phyloP scores from a whole-genome alignment of 2,797 vertebrate species.

The Periophthalmus magnuspinnatus region DNA sequence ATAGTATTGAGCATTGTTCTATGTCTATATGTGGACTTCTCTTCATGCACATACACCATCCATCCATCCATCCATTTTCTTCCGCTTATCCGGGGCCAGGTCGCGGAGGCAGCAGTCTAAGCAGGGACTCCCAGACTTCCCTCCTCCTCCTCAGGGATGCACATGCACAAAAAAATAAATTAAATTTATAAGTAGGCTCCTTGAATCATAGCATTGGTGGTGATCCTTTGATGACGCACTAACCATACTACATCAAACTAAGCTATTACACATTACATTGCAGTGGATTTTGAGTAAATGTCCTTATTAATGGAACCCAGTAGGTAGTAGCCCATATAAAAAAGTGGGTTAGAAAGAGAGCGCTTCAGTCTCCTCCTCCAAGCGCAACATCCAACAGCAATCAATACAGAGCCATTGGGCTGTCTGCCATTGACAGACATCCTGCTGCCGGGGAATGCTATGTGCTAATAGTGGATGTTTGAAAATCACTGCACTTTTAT shows the following conservation, averaged over 20 bases:
- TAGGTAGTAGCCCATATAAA: constrained; percentile 12
- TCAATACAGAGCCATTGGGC: constrained; percentile 63
- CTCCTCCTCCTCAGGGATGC: too few relatives aligned
- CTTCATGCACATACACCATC: not conserved
- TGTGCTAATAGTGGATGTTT: constrained; percentile 33
- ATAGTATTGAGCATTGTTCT: too few relatives aligned
- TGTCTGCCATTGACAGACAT: constrained; percentile 60
- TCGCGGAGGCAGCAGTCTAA: too few relatives aligned
- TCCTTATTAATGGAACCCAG: not conserved
- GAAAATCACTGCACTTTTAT: constrained; percentile 13
- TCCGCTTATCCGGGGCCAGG: too few relatives aligned
- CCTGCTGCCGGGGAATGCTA: constrained; percentile 31
- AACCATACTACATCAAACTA: not conserved
- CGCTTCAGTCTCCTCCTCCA: constrained; percentile 17
- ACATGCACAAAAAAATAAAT: too few relatives aligned
- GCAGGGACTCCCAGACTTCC: too few relatives aligned
- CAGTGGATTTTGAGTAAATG: not conserved
- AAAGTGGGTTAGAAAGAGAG: constrained; percentile 30
- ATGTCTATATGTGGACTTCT: too few relatives aligned
- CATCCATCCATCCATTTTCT: too few relatives aligned
- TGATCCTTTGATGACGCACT: not conserved
- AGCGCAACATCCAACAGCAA: constrained; percentile 32
- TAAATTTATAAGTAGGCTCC: too few relatives aligned
- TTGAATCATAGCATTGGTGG: too few relatives aligned
- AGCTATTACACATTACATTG: not conserved